Evolutionary conservation across 2,797 vertebrate species (phyloP).

Genomic region (Enteromius fasciolatus): DNA sequence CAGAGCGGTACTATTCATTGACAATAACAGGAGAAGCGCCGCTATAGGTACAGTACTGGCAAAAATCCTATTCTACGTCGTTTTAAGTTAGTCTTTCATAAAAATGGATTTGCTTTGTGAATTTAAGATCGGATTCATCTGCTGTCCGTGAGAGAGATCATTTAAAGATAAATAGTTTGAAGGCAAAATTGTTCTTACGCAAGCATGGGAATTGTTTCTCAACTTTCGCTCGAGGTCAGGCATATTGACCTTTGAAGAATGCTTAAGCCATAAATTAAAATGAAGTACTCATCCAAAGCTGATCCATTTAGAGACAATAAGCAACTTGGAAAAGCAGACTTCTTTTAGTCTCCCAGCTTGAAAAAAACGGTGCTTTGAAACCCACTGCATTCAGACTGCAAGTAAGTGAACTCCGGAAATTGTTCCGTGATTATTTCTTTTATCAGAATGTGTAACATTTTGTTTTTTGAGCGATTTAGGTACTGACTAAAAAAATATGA

Average conservation of each 20-base stretch:
- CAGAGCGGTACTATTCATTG: constrained; percentile 85
- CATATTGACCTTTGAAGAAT: constrained; percentile 95
- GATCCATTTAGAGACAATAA: constrained; percentile 89
- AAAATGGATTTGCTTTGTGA: constrained; percentile 2
- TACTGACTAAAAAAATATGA: neutral
- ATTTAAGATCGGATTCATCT: constrained; percentile 1
- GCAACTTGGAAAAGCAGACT: constrained; percentile 84
- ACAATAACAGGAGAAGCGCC: constrained; percentile 61
- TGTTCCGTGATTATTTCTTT: constrained; percentile 3
- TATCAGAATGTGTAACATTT: neutral
- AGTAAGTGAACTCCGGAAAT: constrained; percentile 46
- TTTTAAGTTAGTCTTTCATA: constrained; percentile 28
- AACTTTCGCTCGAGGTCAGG: constrained; percentile 90
- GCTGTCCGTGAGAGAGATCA: neutral
- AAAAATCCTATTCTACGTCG: constrained; percentile 21
- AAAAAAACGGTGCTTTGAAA: constrained; percentile 13
- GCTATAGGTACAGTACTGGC: constrained; percentile 16
- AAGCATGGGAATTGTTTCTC: constrained; percentile 82
- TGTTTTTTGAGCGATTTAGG: neutral
- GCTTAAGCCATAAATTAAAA: constrained; percentile 95
- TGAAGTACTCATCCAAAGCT: constrained; percentile 84
- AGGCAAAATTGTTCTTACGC: constrained; percentile 39
- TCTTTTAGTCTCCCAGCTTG: constrained; percentile 74
- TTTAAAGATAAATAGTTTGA: no score
- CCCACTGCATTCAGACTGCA: constrained; percentile 24